phyloP scores from a whole-genome alignment of 2,888 invertebrate species.

The Empis stercorea region DNA sequence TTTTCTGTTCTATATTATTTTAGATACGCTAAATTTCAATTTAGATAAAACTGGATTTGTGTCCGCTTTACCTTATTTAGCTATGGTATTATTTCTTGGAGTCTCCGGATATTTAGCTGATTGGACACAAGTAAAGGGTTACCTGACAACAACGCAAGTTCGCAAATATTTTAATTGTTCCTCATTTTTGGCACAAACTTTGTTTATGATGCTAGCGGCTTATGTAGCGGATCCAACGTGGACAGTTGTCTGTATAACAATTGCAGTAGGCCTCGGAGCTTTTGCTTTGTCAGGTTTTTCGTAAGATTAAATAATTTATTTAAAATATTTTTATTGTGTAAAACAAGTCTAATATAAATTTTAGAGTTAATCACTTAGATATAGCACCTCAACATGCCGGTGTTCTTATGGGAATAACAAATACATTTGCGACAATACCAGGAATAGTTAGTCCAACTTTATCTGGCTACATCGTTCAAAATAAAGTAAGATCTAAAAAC shows the following conservation, averaged over 20 bases:
- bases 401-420: slow-evolving; percentile 82
- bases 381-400: slow-evolving; percentile 86
- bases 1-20: too few relatives aligned
- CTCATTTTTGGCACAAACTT: slow-evolving; percentile 63
- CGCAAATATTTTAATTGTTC: slow-evolving; percentile 59
- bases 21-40: slow-evolving; percentile 60
- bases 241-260: slow-evolving; percentile 65
- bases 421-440: slow-evolving; percentile 81
- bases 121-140: slow-evolving; percentile 49
- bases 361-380: slow-evolving; percentile 72
- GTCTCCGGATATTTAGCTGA: slow-evolving; percentile 76
- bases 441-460: slow-evolving; percentile 82
- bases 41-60: slow-evolving; percentile 68
- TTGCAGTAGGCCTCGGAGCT: slow-evolving; percentile 82
- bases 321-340: not conserved
- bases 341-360: slow-evolving; percentile 11
- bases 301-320: slow-evolving; percentile 35
- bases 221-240: slow-evolving; percentile 53
- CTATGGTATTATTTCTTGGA: slow-evolving; percentile 72
- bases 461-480: slow-evolving; percentile 62
- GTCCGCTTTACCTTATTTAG: slow-evolving; percentile 76
- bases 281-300: slow-evolving; percentile 89
- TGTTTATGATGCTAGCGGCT: slow-evolving; percentile 76
- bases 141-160: slow-evolving; percentile 61
- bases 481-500: too few relatives aligned